A percentile compares a stretch with the other conserved stretches of the same genome.
These are phyloP conservation scores for Thymelicus acteon DNA, from an alignment of 2,888 invertebrate species.

Conservation along the genomic window DNA sequence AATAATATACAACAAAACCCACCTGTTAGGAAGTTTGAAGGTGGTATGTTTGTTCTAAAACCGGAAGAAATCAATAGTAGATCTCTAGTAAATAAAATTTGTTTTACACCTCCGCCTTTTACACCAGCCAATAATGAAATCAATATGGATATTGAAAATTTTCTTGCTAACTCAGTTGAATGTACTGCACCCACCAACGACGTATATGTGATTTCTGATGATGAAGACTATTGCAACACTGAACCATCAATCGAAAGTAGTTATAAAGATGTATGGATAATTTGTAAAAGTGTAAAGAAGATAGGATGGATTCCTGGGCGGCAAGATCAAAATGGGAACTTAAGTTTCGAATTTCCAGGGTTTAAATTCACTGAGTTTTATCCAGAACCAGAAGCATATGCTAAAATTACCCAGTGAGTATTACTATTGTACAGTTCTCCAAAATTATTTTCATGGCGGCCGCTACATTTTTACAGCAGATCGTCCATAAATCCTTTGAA, in stretches of 20 bases:
- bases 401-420: constrained; percentile 73
- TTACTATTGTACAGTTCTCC: neutral
- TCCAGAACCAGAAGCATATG: constrained; percentile 58
- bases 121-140: constrained; percentile 38
- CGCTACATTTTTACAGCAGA: too few species aligned
- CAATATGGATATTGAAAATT: constrained; percentile 58
- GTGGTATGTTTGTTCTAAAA: constrained; percentile 70
- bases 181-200: constrained; percentile 48
- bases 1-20: constrained; percentile 8
- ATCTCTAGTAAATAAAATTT: constrained; percentile 41
- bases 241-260: constrained; percentile 15
- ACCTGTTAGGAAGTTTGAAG: constrained; percentile 48
- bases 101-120: neutral
- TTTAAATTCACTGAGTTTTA: constrained; percentile 66
- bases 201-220: constrained; percentile 52
- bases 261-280: constrained; percentile 60
- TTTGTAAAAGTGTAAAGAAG: constrained; percentile 58
- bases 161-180: constrained; percentile 51
- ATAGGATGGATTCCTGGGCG: constrained; percentile 66
- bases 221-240: constrained; percentile 44
- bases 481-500: too few species aligned
- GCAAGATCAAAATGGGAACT: constrained; percentile 49
- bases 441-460: too few species aligned
- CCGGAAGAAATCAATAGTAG: constrained; percentile 77
- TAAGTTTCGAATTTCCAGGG: constrained; percentile 72